Base-by-base conservation (phyloP, 1,140 invertebrate genomes). In the Leptonema lineaticorne region DNA sequence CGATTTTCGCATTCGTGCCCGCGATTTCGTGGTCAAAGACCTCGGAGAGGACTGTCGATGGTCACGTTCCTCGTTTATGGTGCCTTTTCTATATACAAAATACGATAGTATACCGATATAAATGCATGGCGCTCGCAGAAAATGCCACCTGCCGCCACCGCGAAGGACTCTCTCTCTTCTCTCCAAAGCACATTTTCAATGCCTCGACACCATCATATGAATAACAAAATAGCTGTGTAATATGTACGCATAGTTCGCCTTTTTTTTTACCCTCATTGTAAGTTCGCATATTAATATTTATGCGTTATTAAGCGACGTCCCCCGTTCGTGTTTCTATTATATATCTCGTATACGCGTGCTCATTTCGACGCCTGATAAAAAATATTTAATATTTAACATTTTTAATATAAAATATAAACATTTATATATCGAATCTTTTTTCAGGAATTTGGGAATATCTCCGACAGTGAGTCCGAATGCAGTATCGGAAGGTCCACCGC, bases 31-130 rank as follows among this genome's bases (percentile, higher is more conserved):
- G 37, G 60, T 63, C 60, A 48, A 63, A 48, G 41, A 63, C 60
- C 60, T 16, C 56, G 33, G 9, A 11, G 24, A 20, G n/a, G 58
- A 33, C 28, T 37, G 14, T 26, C 27, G 24, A 63, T 64, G 65
- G 37, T 65, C 69, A 70, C 69, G 69, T 70, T 18, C 60, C 53
- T 16, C 28, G 27, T 70, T 70, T 70, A 70, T 67, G 64, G 62
- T 64, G n/a, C 22, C 11, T 14, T 26, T 58, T 18, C 37, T 30
- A 60, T 50, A 28, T 64, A 18, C 45, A 50, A 50, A 50, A 64
- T 50, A 26, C 45, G 11, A 64, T 64, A 26, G 9, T 37, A 27
- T n/a, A 7, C 48, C 69, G 57, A 70, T 70, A 57, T 70, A 70
- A 63, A 70, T 70, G 69, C 69, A 70, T 67, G 56, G 69, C 30